Evolutionary conservation across 2,797 vertebrate genomes (phyloP).

Genomic region (Cyclura pinguis): DNA sequence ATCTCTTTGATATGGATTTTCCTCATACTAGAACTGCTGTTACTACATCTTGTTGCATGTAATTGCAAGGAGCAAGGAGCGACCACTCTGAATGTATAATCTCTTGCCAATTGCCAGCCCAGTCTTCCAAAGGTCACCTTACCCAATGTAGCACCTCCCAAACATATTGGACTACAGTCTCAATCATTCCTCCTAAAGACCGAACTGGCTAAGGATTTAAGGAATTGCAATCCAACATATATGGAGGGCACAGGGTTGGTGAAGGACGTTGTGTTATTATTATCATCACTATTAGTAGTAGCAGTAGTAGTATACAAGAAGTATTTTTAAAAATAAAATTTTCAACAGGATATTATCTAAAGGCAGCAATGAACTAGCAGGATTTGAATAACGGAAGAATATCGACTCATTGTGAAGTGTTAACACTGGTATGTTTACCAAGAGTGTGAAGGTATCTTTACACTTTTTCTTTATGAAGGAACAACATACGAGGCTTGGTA

Average conservation of each 20-base stretch:
- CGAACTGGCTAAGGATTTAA: background rate
- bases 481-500: background rate
- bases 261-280: background rate
- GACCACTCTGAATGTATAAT: too few relatives aligned
- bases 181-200: background rate
- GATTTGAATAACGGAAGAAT: background rate
- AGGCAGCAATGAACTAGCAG: background rate
- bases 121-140: background rate
- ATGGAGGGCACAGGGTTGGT: background rate
- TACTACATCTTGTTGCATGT: background rate
- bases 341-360: background rate
- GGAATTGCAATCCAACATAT: background rate
- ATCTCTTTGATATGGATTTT: too few relatives aligned
- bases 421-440: background rate
- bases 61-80: background rate
- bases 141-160: background rate
- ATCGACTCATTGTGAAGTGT: background rate
- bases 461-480: background rate
- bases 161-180: background rate
- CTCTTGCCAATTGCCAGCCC: background rate
- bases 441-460: background rate
- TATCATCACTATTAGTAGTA: too few relatives aligned
- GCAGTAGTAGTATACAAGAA: background rate
- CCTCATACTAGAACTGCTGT: background rate
- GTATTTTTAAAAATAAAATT: background rate